Percentiles rank a stretch among this genome's conserved stretches.
Conservation (phyloP, 2,888 invertebrate species). For the Sepioteuthis lessoniana region DNA sequence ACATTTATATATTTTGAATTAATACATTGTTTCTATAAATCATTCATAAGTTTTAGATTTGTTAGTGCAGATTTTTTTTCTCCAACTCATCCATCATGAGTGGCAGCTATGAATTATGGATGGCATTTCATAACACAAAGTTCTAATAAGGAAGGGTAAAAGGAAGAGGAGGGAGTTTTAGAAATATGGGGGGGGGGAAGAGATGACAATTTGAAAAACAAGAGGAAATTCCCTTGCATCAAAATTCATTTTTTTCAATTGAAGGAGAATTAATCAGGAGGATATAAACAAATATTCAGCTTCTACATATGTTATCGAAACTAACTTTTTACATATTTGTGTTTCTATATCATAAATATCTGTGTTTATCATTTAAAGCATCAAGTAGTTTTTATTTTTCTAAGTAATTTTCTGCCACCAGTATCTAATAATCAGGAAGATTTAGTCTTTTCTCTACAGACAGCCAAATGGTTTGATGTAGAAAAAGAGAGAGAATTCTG, state of each 20-base stretch:
- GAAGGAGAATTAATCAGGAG: neutral
- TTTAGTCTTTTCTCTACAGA: too few species aligned
- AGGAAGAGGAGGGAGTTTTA: neutral
- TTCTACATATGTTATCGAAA: too few species aligned
- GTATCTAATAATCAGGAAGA: too few species aligned
- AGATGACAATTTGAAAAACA: neutral
- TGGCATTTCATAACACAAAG: neutral
- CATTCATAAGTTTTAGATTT: neutral
- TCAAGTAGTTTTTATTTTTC: too few species aligned
- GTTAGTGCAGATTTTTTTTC: neutral
- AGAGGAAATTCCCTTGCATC: neutral
- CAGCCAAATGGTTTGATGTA: too few species aligned
- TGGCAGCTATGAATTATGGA: neutral
- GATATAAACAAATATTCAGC: neutral
- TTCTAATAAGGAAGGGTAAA: neutral
- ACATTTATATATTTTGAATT: slow-evolving; percentile 10
- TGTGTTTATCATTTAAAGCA: too few species aligned
- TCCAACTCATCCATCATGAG: neutral
- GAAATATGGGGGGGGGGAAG: neutral
- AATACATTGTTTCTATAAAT: slow-evolving; percentile 25
- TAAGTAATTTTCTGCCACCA: too few species aligned
- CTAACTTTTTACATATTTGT: too few species aligned
- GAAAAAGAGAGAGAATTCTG: too few species aligned
- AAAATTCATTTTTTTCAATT: neutral
- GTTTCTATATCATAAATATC: too few species aligned